Evolutionary conservation across 2,888 invertebrate genomes (phyloP).

Genomic region (Calephelis perditalis): DNA sequence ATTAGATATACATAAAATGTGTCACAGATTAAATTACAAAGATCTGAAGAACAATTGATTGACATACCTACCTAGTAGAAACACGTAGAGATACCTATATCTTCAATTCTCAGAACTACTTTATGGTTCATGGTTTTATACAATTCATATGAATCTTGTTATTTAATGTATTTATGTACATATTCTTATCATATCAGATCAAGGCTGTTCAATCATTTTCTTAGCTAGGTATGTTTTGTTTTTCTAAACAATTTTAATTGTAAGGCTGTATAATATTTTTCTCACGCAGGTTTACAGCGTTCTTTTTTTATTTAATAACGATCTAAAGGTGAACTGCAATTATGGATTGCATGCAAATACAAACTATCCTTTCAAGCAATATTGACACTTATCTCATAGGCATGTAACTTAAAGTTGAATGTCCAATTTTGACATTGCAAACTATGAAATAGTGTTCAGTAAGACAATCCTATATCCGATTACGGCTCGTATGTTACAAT

Average conservation of each 20-base stretch:
- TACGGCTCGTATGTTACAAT: constrained; percentile 34
- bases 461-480: constrained; percentile 38
- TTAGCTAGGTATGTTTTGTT: not conserved
- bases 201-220: constrained; percentile 1
- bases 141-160: not conserved
- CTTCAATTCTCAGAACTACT: not conserved
- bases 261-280: not conserved
- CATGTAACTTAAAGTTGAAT: not conserved
- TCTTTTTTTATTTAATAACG: not conserved
- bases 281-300: not conserved
- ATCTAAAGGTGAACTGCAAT: constrained; percentile 26
- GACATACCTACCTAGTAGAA: not conserved
- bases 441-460: constrained; percentile 19
- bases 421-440: not conserved
- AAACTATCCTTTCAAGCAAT: constrained; percentile 23
- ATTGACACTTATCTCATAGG: not conserved
- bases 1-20: constrained; percentile 17
- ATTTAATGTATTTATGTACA: not conserved
- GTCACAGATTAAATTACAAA: constrained; percentile 3
- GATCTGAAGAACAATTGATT: constrained; percentile 3
- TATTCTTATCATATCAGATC: constrained; percentile 4
- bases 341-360: constrained; percentile 30
- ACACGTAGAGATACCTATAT: not conserved
- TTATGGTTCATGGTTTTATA: not conserved
- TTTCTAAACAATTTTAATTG: not conserved